Evolutionary conservation across 1,140 invertebrate species (phyloP).

Genomic region (Bombus polaris): DNA sequence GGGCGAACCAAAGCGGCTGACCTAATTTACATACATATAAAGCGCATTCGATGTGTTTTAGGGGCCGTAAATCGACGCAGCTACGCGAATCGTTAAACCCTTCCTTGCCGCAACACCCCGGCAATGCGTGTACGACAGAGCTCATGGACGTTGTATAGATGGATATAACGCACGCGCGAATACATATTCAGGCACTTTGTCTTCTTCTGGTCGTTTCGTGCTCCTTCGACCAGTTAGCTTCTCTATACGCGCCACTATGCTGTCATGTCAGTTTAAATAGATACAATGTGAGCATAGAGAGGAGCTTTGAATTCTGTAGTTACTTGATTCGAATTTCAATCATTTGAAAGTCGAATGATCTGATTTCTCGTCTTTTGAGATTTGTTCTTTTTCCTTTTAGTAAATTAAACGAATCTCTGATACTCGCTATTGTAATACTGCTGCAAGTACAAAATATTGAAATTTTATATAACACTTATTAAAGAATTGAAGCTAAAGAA

Average conservation of each 20-base stretch:
- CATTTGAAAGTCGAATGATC: neutral
- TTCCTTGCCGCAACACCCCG: conserved; percentile 81
- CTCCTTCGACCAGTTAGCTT: conserved; percentile 14
- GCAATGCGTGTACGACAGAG: conserved; percentile 74
- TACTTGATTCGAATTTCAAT: neutral
- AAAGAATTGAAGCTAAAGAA: no score
- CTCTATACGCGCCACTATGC: neutral
- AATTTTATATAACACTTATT: no score
- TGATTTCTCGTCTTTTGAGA: neutral
- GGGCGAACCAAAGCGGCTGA: conserved; percentile 75
- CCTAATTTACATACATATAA: conserved; percentile 84
- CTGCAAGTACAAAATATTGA: no score
- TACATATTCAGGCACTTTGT: conserved; percentile 47
- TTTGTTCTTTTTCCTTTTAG: no score
- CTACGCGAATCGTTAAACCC: conserved; percentile 83
- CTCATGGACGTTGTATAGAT: conserved; percentile 32
- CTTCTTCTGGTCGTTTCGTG: conserved; percentile 39
- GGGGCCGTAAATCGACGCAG: conserved; percentile 83
- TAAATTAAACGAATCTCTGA: no score
- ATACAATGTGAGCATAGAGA: neutral
- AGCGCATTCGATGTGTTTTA: conserved; percentile 83
- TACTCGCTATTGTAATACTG: no score
- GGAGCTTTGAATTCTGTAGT: no score
- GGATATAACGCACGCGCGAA: conserved; percentile 57
- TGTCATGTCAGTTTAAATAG: conserved; percentile 15